Percentiles rank a stretch among this genome's conserved stretches.
Conservation (phyloP, 2,797 vertebrate species). For the Coluber constrictor region DNA sequence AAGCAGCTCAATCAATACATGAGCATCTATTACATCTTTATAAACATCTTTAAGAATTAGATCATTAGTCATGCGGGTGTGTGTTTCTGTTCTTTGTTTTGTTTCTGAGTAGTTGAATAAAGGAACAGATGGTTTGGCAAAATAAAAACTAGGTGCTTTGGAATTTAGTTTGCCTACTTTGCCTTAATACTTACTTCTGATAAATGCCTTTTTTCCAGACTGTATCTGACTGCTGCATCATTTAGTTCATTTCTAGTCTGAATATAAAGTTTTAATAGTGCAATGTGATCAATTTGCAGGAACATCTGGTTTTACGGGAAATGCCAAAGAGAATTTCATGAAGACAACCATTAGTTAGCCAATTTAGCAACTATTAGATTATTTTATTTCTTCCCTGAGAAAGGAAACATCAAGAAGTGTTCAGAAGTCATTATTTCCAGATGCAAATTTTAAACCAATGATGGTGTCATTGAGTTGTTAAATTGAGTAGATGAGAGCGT, state of each 20-base stretch:
- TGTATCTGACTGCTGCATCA: conserved; percentile 32
- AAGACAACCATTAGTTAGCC: conserved; percentile 3
- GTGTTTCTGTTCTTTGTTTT: background rate
- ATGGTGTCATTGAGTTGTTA: background rate
- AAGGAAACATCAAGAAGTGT: conserved; percentile 24
- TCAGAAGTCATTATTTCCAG: conserved; percentile 32
- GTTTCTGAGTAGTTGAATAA: background rate
- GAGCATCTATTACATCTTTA: background rate
- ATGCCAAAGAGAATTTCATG: conserved; percentile 12
- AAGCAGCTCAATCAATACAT: conserved; percentile 3
- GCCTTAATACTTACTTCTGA: conserved; percentile 42
- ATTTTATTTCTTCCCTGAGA: conserved; percentile 23
- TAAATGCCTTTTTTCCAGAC: conserved; percentile 16
- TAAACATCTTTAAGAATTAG: background rate
- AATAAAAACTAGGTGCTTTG: conserved; percentile 37
- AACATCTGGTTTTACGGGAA: conserved; percentile 9
- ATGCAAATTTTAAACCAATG: background rate
- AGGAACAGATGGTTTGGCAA: conserved; percentile 13
- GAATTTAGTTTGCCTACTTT: conserved; percentile 35
- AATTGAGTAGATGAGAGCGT: background rate
- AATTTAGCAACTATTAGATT: conserved; percentile 11
- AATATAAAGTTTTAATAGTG: conserved; percentile 14
- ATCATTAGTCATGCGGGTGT: fast-evolving
- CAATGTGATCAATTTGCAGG: conserved; percentile 23
- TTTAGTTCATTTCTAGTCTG: conserved; percentile 34